Evolutionary conservation across 2,113 vertebrate species (phyloP).

Genomic region (Oophaga pumilio): DNA sequence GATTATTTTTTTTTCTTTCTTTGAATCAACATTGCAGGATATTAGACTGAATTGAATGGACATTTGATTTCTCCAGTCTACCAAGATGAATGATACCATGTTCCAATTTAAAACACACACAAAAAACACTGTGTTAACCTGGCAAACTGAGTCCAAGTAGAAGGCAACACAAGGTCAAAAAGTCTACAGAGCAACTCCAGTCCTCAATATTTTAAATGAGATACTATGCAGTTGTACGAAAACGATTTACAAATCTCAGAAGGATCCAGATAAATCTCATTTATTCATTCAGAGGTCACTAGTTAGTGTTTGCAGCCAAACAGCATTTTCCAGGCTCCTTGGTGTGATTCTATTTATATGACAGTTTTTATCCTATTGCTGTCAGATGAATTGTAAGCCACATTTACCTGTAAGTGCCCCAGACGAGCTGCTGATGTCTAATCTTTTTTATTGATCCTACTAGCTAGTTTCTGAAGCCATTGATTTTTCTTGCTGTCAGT

Average conservation of each 20-base stretch:
- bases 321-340: slow-evolving; percentile 60
- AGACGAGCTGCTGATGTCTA: slow-evolving; percentile 70
- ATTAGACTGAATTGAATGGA: too few species aligned
- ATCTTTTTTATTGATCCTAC: slow-evolving; percentile 81
- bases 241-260: slow-evolving; percentile 64
- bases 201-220: slow-evolving; percentile 21
- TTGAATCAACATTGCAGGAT: too few species aligned
- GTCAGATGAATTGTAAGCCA: slow-evolving; percentile 70
- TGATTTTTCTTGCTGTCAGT: slow-evolving; percentile 80
- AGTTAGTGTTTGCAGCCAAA: slow-evolving; percentile 62
- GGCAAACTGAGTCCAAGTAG: neutral
- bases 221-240: slow-evolving; percentile 55
- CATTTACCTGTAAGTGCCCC: slow-evolving; percentile 73
- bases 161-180: neutral
- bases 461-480: slow-evolving; percentile 76
- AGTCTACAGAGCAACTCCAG: neutral
- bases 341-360: slow-evolving; percentile 65
- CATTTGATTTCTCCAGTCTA: too few species aligned
- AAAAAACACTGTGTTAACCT: neutral
- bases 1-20: too few species aligned
- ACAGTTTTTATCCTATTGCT: slow-evolving; percentile 69
- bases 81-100: too few species aligned
- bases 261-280: slow-evolving; percentile 63
- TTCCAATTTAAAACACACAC: neutral
- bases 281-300: slow-evolving; percentile 67